Evolutionary conservation across 2,797 vertebrate species (phyloP), one percentile per base, ranked within the genome.

Genomic region (Urophycis tenuis): DNA sequence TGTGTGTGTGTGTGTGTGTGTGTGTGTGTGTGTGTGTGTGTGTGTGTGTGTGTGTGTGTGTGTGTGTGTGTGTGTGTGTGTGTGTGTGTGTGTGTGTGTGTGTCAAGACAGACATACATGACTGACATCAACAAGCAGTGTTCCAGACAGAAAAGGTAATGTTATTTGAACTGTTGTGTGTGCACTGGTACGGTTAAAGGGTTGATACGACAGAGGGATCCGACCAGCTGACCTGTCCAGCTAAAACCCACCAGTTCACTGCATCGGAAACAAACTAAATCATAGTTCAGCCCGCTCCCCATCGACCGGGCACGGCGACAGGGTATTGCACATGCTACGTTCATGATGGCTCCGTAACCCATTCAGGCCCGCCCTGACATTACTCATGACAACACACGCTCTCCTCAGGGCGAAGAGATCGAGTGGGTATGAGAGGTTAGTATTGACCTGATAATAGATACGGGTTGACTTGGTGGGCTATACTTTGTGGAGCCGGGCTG

Each of bases 331-430:
- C 25, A 33, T 41, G 39, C 30, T 29, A 36, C 67, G 74, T 17
- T 29, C n/a, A 0, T 41, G 41, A 80, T 33, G 67, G 60, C 8
- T 0, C 1, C 60, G 45, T 45, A 3, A 60, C 41, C 30, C 6
- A 33, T 53, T 32, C 35, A 30, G 79, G 74, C 34, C 25, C 0
- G 29, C 60, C 17, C 15, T 39, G 25, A 64, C n/a, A 34, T 78
- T 34, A 31, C 70, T 78, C 75, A 79, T 74, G 74, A 84, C 67
- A 29, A 78, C 74, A 78, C 30, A 12, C 53, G 34, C 10, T 36
- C 34, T 78, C 53, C 15, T 74, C 17, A 3, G 70, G 67, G 69
- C n/a, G 32, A 32, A 41, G 75, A 71, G 33, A 32, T 9, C 7
- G 15, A 74, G 34, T 15, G 8, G 35, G 12, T 5, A 64, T n/a